A percentile compares a stretch with the other conserved stretches of the same genome.
Conservation (phyloP, 2,113 vertebrate genomes). For the Chelonoidis abingdonii region DNA sequence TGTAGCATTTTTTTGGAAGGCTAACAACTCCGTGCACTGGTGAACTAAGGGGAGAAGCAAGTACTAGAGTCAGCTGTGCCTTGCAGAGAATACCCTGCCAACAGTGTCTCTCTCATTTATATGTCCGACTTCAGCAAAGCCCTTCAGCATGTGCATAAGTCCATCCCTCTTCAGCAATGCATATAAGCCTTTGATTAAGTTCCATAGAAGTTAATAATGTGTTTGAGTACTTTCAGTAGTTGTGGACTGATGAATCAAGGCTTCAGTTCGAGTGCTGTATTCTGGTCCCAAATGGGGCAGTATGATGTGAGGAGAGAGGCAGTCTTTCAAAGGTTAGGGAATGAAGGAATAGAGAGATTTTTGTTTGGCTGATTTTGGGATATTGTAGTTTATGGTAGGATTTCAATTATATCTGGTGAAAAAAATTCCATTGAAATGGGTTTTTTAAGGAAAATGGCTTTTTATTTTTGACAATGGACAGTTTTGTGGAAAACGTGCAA, state of each 20-base stretch:
- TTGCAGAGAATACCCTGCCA: neutral
- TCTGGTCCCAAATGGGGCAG: neutral
- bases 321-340: neutral
- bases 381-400: neutral
- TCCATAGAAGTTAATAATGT: neutral
- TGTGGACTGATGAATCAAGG: neutral
- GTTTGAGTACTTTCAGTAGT: neutral
- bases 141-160: neutral
- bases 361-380: neutral
- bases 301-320: neutral
- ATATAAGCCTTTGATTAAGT: neutral
- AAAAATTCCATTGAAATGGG: neutral
- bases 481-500: neutral
- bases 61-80: neutral
- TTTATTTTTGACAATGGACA: neutral
- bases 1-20: neutral
- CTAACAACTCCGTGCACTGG: neutral
- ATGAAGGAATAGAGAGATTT: neutral
- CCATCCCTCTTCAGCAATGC: neutral
- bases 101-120: neutral
- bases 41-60: neutral
- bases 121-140: neutral
- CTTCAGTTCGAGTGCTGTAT: neutral
- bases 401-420: neutral
- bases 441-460: neutral